Evolutionary conservation across 2,888 invertebrate species (phyloP).

Genomic region (Caenorhabditis sp.): DNA sequence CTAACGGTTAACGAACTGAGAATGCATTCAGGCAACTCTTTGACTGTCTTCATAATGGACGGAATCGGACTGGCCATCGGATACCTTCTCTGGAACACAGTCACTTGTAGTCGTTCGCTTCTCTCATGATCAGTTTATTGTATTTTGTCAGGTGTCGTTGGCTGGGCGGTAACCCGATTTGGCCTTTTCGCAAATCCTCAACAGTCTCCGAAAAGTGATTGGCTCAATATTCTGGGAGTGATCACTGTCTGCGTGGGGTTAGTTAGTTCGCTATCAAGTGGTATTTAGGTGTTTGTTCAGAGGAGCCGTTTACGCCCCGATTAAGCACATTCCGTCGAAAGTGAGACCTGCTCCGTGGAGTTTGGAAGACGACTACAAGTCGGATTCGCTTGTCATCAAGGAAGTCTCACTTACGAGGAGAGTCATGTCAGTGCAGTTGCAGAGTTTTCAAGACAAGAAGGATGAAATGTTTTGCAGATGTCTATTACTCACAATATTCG

Average conservation of each 20-base stretch:
- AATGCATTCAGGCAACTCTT: slow-evolving; percentile 50
- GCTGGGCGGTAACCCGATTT: slow-evolving; percentile 66
- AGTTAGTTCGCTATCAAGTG: not conserved
- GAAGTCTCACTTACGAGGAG: slow-evolving; percentile 32
- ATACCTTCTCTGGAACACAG: slow-evolving; percentile 66
- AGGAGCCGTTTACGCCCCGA: slow-evolving; percentile 61
- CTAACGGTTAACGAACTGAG: too few relatives aligned
- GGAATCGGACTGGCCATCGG: slow-evolving; percentile 67
- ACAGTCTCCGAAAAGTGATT: slow-evolving; percentile 50
- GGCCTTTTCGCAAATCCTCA: slow-evolving; percentile 66
- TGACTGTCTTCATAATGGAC: slow-evolving; percentile 65
- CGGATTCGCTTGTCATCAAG: slow-evolving; percentile 14
- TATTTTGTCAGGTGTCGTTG: slow-evolving; percentile 55
- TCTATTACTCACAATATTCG: slow-evolving; percentile 58
- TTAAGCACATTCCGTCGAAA: slow-evolving; percentile 63
- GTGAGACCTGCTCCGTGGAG: slow-evolving; percentile 62
- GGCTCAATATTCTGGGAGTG: slow-evolving; percentile 66
- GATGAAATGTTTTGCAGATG: slow-evolving; percentile 54
- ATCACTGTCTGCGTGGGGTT: slow-evolving; percentile 65
- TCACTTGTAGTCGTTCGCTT: too few relatives aligned
- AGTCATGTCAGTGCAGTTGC: slow-evolving; percentile 26
- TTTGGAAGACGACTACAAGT: slow-evolving; percentile 40
- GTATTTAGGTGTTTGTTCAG: slow-evolving; percentile 16
- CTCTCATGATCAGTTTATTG: too few relatives aligned
- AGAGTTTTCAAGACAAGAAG: too few relatives aligned